phyloP scores from a whole-genome alignment of 2,113 vertebrate genomes.

The Archilochus colubris region DNA sequence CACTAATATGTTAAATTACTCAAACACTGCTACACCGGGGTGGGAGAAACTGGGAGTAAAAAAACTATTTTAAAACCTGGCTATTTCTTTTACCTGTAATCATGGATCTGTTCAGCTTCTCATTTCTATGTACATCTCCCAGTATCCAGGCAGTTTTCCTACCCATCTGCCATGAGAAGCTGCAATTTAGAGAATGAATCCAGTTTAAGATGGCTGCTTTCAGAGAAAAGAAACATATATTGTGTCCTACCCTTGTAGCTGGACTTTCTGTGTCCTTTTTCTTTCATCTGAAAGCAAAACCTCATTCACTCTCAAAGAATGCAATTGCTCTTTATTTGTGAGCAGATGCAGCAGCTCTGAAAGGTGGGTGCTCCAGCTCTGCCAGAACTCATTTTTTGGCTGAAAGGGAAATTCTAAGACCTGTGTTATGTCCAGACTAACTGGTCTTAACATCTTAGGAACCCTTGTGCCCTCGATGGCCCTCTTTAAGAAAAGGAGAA shows the following conservation, averaged over 20 bases:
- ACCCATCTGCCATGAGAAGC: background rate
- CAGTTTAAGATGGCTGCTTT: constrained; percentile 21
- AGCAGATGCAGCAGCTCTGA: background rate
- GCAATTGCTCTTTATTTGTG: background rate
- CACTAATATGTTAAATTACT: background rate
- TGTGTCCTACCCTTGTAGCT: background rate
- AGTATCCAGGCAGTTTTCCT: constrained; percentile 35
- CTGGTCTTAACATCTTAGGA: background rate
- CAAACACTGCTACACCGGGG: background rate
- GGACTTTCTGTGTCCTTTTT: background rate
- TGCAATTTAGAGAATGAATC: background rate
- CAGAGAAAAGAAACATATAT: background rate
- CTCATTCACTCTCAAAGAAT: background rate
- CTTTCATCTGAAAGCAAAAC: background rate
- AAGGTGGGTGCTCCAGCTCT: background rate
- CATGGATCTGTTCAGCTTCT: background rate
- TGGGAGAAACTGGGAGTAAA: background rate
- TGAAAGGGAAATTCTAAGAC: background rate
- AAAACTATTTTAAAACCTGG: constrained; percentile 1
- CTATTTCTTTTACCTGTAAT: background rate
- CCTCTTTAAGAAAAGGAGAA: background rate
- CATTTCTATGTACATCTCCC: background rate
- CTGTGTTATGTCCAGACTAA: background rate
- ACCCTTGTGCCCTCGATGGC: fast-evolving
- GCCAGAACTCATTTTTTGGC: background rate